A percentile compares a stretch with the other conserved stretches of the same genome.
Evolutionary conservation across 2,888 invertebrate genomes (phyloP).

Genomic region (Volucella inflata): DNA sequence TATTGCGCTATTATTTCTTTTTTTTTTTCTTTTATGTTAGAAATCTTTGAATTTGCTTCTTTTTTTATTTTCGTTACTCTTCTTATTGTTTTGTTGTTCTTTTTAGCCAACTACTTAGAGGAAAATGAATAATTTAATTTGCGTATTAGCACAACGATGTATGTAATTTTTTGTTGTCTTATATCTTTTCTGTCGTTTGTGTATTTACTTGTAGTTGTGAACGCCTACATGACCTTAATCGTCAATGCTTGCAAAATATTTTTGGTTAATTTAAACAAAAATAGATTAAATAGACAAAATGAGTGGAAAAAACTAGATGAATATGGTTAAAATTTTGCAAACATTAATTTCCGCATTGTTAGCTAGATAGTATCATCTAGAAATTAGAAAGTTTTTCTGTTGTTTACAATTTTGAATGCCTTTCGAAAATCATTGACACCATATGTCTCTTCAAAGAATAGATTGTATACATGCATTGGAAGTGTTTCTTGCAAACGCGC

Average conservation of each 20-base stretch:
- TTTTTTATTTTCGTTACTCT: constrained; percentile 16
- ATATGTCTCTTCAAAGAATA: too few species aligned
- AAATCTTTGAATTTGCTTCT: constrained; percentile 7
- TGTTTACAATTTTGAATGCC: too few species aligned
- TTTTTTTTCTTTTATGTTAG: constrained; percentile 31
- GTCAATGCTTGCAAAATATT: constrained; percentile 40
- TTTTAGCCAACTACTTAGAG: constrained; percentile 19
- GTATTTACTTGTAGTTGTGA: constrained; percentile 12
- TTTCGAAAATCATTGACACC: too few species aligned
- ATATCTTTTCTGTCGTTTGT: not conserved
- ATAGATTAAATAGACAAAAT: constrained; percentile 5
- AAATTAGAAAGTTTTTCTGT: too few species aligned
- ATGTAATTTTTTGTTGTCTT: not conserved
- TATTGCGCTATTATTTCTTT: constrained; percentile 55
- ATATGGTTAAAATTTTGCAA: constrained; percentile 25
- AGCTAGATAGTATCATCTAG: too few species aligned
- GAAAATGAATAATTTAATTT: constrained; percentile 50
- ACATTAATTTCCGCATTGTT: too few species aligned
- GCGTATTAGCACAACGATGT: constrained; percentile 35
- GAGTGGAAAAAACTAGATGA: not conserved
- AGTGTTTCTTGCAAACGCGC: too few species aligned
- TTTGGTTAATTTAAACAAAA: constrained; percentile 27
- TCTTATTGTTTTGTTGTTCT: constrained; percentile 4
- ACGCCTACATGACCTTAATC: constrained; percentile 36
- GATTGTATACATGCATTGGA: too few species aligned